Evolutionary conservation across 2,888 invertebrate genomes (phyloP).

Genomic region (Drosophila kokeensis): DNA sequence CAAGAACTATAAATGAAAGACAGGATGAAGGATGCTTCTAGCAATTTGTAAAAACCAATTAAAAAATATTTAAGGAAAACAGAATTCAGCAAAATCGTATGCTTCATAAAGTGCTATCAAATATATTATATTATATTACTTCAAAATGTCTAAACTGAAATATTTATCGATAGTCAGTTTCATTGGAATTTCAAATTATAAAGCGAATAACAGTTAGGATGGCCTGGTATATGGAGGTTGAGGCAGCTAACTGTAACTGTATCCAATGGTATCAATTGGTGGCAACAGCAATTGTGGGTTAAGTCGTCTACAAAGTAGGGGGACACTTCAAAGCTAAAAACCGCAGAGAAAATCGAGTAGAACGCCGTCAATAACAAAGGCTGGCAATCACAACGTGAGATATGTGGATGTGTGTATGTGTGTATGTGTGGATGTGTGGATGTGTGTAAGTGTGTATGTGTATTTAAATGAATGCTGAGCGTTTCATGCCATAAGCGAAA

Average conservation of each 20-base stretch:
- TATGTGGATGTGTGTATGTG: background rate
- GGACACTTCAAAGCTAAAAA: constrained; percentile 65
- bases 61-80: background rate
- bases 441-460: no score
- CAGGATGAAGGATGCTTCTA: background rate
- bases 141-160: background rate
- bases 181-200: background rate
- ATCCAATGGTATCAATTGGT: constrained; percentile 54
- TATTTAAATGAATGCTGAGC: constrained; percentile 39
- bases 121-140: background rate
- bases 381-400: constrained; percentile 49
- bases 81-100: background rate
- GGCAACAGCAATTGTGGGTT: constrained; percentile 45
- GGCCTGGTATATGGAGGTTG: constrained; percentile 8
- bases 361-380: constrained; percentile 61
- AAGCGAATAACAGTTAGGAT: constrained; percentile 53
- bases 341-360: constrained; percentile 56
- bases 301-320: constrained; percentile 31
- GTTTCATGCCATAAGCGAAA: constrained; percentile 29
- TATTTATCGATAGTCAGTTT: background rate
- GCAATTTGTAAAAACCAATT: background rate
- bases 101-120: background rate
- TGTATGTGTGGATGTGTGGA: constrained; percentile 4
- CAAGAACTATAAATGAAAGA: background rate
- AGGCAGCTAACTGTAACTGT: constrained; percentile 70